Conservation (phyloP, 2,797 vertebrate genomes). For the Gephyroberyx darwinii region DNA sequence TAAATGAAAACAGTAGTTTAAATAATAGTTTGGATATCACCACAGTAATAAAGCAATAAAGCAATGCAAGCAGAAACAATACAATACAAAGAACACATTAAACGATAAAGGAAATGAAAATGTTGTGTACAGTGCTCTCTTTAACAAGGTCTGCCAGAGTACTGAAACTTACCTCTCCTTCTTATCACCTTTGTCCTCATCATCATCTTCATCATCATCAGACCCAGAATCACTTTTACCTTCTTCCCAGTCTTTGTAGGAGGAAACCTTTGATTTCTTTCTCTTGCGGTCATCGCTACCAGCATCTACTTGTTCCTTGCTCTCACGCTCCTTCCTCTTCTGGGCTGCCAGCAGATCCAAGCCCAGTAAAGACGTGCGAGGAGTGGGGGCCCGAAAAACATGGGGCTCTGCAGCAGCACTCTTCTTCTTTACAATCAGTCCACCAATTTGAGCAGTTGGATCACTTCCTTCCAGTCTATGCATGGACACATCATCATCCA, state of each 20-base stretch:
- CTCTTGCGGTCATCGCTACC: slow-evolving; percentile 75
- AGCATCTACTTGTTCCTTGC: slow-evolving; percentile 79
- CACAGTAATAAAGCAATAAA: no score
- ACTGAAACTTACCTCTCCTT: slow-evolving; percentile 84
- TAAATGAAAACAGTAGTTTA: no score
- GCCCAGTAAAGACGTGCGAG: slow-evolving; percentile 91
- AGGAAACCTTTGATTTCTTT: slow-evolving; percentile 88
- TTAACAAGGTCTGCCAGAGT: neutral
- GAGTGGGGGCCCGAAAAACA: slow-evolving; percentile 93
- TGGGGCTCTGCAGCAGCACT: slow-evolving; percentile 89
- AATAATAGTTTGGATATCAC: no score
- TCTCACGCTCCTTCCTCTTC: slow-evolving; percentile 92
- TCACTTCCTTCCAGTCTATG: slow-evolving; percentile 90
- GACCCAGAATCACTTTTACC: slow-evolving; percentile 83
- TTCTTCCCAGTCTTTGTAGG: slow-evolving; percentile 91
- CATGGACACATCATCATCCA: slow-evolving; percentile 86
- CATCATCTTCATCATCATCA: slow-evolving; percentile 81
- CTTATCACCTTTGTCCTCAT: slow-evolving; percentile 71
- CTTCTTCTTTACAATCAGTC: slow-evolving; percentile 90
- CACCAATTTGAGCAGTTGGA: slow-evolving; percentile 82
- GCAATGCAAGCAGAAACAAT: no score
- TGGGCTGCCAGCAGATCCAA: slow-evolving; percentile 93
- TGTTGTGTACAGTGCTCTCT: no score
- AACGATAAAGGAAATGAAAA: no score
- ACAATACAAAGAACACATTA: no score